Conservation (phyloP, 1,140 invertebrate species). For the Zophobas atratus region DNA sequence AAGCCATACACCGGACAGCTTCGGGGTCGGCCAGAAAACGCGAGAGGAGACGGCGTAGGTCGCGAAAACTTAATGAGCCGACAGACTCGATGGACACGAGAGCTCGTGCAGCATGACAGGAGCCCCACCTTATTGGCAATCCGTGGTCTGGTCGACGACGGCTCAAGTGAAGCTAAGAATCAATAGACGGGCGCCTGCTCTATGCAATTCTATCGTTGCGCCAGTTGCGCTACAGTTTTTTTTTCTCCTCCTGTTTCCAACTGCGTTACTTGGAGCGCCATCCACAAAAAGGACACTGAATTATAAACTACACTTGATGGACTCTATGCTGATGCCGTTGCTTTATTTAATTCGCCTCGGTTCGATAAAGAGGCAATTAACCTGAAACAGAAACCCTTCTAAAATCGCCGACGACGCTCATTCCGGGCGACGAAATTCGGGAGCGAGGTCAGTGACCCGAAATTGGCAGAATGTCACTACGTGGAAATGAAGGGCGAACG, state of each 20-base stretch:
- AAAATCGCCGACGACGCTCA: background rate
- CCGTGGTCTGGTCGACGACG: constrained; percentile 42
- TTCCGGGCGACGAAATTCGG: constrained; percentile 7
- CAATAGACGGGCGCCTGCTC: constrained; percentile 37
- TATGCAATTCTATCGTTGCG: constrained; percentile 43
- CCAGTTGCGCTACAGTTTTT: constrained; percentile 46
- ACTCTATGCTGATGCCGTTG: constrained; percentile 4
- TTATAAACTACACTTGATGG: background rate
- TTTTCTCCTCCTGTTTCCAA: background rate
- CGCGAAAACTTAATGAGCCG: constrained; percentile 39
- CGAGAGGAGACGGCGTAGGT: constrained; percentile 48
- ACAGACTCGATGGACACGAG: constrained; percentile 36
- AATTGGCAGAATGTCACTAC: background rate
- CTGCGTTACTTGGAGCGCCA: constrained; percentile 35
- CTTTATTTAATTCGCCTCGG: background rate
- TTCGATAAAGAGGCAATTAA: constrained; percentile 10
- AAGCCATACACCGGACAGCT: constrained; percentile 56
- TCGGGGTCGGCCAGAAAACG: constrained; percentile 42
- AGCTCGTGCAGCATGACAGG: constrained; percentile 53
- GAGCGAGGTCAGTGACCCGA: constrained; percentile 20
- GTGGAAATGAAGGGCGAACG: constrained; percentile 21
- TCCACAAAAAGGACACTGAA: constrained; percentile 27
- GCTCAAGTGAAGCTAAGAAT: constrained; percentile 33
- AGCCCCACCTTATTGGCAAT: constrained; percentile 58
- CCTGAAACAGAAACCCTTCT: constrained; percentile 7